Conservation (phyloP, 2,888 invertebrate genomes). For the Drosophila algonquin region DNA sequence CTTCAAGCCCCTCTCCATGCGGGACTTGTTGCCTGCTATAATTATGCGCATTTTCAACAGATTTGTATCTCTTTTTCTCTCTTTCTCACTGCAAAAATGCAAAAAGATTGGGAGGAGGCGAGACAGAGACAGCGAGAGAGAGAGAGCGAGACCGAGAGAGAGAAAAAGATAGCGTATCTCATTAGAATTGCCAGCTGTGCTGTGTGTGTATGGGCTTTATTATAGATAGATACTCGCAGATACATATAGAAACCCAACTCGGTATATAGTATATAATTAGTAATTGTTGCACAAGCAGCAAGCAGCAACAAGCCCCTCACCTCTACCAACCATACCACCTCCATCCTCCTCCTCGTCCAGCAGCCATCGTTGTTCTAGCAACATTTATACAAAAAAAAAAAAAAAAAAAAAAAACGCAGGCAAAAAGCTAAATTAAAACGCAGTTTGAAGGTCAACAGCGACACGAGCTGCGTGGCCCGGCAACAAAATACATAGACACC, state of each 20-base stretch:
- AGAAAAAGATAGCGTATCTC: conserved; percentile 68
- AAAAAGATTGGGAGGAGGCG: neutral
- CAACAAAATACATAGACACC: conserved; percentile 48
- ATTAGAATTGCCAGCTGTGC: conserved; percentile 61
- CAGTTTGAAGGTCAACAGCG: conserved; percentile 77
- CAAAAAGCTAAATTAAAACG: conserved; percentile 72
- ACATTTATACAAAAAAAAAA: conserved; percentile 26
- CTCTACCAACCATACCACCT: neutral
- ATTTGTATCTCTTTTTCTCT: conserved; percentile 71
- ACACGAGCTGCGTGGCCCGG: conserved; percentile 76
- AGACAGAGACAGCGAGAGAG: neutral
- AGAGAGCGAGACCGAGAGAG: neutral
- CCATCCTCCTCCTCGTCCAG: neutral
- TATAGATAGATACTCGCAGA: conserved; percentile 11
- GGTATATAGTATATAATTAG: conserved; percentile 77
- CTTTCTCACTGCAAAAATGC: conserved; percentile 35
- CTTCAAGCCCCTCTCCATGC: conserved; percentile 27
- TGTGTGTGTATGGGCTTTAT: conserved; percentile 38
- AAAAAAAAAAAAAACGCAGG: conserved; percentile 51
- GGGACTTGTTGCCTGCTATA: conserved; percentile 40
- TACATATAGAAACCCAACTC: conserved; percentile 49
- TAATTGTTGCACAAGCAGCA: conserved; percentile 81
- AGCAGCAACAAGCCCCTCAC: conserved; percentile 37
- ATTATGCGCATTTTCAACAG: conserved; percentile 74
- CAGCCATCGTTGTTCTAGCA: conserved; percentile 25